Evolutionary conservation across 2,113 vertebrate genomes (phyloP).

Genomic region (Nycticorax nycticorax): DNA sequence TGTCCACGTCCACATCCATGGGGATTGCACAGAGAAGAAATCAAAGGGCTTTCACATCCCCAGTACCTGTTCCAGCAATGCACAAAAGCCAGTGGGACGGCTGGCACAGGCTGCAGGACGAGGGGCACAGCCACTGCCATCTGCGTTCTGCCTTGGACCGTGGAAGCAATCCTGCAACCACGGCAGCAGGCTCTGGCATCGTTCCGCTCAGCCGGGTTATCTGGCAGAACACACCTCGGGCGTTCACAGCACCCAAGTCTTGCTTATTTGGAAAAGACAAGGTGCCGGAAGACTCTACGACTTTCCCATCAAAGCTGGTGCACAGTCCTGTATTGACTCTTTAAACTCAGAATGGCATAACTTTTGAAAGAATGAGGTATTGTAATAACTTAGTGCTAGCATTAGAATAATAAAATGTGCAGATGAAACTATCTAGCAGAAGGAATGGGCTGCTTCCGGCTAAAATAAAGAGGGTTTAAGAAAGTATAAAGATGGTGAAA

Average conservation of each 20-base stretch:
- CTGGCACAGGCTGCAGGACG: accelerated
- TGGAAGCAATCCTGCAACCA: not conserved
- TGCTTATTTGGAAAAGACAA: not conserved
- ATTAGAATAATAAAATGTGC: not conserved
- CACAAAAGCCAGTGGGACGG: not conserved
- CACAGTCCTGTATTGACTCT: not conserved
- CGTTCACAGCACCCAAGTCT: not conserved
- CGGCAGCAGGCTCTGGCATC: not conserved
- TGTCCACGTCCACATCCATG: not conserved
- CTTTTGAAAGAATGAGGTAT: not conserved
- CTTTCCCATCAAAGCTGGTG: not conserved
- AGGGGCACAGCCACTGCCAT: not conserved
- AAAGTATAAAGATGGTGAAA: not conserved
- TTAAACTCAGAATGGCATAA: not conserved
- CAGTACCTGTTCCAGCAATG: not conserved
- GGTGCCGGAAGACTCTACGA: not conserved
- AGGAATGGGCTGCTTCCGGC: not conserved
- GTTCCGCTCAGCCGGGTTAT: accelerated
- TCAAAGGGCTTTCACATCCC: not conserved
- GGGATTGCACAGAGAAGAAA: not conserved
- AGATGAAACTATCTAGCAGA: not conserved
- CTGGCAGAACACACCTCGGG: accelerated
- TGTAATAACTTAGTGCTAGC: not conserved
- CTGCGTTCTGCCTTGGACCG: not conserved
- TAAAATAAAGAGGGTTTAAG: not conserved